Conservation (phyloP, 1,140 invertebrate genomes). For the Brachionus koreanus region DNA sequence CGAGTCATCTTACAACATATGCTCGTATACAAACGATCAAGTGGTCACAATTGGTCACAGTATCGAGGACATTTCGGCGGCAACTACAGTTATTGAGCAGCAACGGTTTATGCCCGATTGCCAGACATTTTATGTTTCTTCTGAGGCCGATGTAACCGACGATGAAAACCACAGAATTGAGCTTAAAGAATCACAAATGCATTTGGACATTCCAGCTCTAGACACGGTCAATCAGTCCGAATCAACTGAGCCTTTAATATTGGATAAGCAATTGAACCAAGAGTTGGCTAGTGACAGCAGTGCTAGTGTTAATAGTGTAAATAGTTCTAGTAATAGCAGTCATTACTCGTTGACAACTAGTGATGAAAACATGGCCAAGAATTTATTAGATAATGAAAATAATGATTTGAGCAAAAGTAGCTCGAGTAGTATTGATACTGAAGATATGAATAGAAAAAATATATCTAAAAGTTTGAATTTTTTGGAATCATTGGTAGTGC, state of each 20-base stretch:
- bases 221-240: background rate
- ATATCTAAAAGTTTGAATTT: constrained; percentile 31
- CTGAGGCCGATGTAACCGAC: constrained; percentile 30
- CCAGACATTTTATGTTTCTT: background rate
- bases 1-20: background rate
- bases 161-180: background rate
- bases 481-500: constrained; percentile 15
- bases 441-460: background rate
- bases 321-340: background rate
- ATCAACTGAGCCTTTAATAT: constrained; percentile 32
- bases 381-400: background rate
- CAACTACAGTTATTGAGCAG: constrained; percentile 12
- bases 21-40: background rate
- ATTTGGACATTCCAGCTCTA: background rate
- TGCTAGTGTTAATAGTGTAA: background rate
- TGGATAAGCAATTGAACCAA: background rate
- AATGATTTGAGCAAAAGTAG: background rate
- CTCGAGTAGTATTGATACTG: background rate
- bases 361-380: background rate
- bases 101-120: background rate
- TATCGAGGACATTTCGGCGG: background rate
- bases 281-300: background rate
- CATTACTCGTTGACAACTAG: constrained; percentile 22
- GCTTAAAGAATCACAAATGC: background rate
- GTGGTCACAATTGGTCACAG: background rate